Evolutionary conservation across 2,888 invertebrate genomes (phyloP).

Genomic region (Drepana falcataria): DNA sequence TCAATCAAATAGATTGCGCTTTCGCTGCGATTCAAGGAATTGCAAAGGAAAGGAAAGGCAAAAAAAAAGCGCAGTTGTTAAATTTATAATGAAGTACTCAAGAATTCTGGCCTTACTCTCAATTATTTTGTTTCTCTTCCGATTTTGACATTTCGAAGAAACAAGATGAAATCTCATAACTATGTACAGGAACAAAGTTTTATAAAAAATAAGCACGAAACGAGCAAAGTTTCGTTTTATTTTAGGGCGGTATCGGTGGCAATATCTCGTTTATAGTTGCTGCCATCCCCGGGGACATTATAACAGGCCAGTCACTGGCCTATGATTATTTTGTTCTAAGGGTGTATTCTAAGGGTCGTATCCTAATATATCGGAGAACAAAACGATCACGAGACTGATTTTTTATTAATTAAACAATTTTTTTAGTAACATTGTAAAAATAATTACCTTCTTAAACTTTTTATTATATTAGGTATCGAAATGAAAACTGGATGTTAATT

Average conservation of each 20-base stretch:
- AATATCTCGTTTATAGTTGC: slow-evolving; percentile 64
- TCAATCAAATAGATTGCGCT: too few relatives aligned
- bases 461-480: too few relatives aligned
- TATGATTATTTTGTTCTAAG: slow-evolving; percentile 69
- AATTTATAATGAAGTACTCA: too few relatives aligned
- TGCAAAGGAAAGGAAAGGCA: too few relatives aligned
- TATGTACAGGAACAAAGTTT: not conserved
- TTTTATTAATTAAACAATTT: not conserved
- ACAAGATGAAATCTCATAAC: not conserved
- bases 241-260: slow-evolving; percentile 37
- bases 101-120: too few relatives aligned
- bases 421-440: not conserved
- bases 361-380: not conserved
- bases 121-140: too few relatives aligned
- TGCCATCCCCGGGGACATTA: slow-evolving; percentile 60
- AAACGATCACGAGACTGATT: too few relatives aligned
- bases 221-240: slow-evolving; percentile 40
- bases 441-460: too few relatives aligned
- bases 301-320: slow-evolving; percentile 72
- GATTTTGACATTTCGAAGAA: not conserved
- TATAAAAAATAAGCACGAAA: slow-evolving; percentile 53
- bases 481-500: too few relatives aligned
- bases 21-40: too few relatives aligned
- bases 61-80: too few relatives aligned
- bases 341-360: slow-evolving; percentile 29